These are phyloP conservation scores for Mastomys natalensis DNA, from an alignment of 2,113 vertebrate genomes.

Conservation along the genomic window DNA sequence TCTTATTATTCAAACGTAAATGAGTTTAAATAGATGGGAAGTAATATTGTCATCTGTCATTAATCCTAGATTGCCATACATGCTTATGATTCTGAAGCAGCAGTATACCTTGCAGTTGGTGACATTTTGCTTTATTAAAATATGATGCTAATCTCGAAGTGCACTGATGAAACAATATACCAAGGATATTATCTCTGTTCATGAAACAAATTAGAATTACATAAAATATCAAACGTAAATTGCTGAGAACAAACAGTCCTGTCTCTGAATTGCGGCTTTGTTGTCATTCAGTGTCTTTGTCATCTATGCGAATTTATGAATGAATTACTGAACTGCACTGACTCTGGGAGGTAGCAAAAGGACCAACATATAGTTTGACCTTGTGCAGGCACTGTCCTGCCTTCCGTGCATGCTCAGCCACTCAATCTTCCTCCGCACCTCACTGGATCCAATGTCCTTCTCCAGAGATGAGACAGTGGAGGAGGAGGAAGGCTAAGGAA, in stretches of 20 bases:
- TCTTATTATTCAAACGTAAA: neutral
- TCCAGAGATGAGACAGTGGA: neutral
- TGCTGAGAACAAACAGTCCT: neutral
- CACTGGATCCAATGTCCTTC: neutral
- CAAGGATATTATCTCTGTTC: neutral
- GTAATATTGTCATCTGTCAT: neutral
- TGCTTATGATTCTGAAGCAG: neutral
- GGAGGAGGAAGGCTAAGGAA: neutral
- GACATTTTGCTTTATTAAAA: neutral
- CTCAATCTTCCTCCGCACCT: accelerated
- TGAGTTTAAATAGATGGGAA: too few relatives aligned
- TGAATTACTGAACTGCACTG: neutral
- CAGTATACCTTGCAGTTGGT: neutral
- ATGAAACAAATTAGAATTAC: neutral
- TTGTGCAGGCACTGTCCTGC: neutral
- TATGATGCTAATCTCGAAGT: neutral
- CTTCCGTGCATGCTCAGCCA: too few relatives aligned
- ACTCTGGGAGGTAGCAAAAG: neutral
- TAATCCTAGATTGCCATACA: neutral
- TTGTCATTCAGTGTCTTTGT: neutral
- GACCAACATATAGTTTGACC: neutral
- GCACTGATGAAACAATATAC: neutral
- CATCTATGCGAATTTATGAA: neutral
- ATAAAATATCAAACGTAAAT: neutral
- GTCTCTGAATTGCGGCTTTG: neutral